phyloP scores from a whole-genome alignment of 2,113 vertebrate species.

The Hystrix brachyura region DNA sequence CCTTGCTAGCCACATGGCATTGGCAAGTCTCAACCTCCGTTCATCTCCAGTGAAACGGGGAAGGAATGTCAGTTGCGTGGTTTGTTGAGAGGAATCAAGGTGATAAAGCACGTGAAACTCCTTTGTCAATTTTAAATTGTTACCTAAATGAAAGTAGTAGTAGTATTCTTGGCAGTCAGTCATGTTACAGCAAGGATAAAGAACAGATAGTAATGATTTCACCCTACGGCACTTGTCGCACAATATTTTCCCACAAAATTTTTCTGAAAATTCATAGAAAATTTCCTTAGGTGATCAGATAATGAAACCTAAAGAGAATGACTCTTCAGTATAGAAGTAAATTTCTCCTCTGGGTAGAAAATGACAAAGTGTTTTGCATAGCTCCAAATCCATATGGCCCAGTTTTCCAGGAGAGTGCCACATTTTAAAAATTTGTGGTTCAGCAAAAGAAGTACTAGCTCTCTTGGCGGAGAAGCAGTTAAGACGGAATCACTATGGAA shows the following conservation, averaged over 20 bases:
- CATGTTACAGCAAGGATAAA: neutral
- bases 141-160: neutral
- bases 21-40: neutral
- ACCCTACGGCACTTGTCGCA: neutral
- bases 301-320: conserved; percentile 42
- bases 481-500: neutral
- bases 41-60: neutral
- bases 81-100: neutral
- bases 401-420: conserved; percentile 19
- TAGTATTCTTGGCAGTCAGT: neutral
- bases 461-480: neutral
- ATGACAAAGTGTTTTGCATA: conserved; percentile 38
- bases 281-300: conserved; percentile 54
- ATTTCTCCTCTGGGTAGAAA: conserved; percentile 49
- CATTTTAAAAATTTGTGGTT: neutral
- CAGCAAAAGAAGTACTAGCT: neutral
- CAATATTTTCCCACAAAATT: conserved; percentile 53
- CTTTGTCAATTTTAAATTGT: neutral
- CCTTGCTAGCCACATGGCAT: neutral
- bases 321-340: conserved; percentile 9
- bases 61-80: neutral
- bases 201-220: conserved; percentile 14
- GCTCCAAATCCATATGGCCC: neutral
- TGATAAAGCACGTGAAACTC: neutral
- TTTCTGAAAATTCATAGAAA: conserved; percentile 60